These are phyloP conservation scores for Hanleya hanleyi DNA, from an alignment of 2,888 invertebrate genomes.

Conservation along the genomic window DNA sequence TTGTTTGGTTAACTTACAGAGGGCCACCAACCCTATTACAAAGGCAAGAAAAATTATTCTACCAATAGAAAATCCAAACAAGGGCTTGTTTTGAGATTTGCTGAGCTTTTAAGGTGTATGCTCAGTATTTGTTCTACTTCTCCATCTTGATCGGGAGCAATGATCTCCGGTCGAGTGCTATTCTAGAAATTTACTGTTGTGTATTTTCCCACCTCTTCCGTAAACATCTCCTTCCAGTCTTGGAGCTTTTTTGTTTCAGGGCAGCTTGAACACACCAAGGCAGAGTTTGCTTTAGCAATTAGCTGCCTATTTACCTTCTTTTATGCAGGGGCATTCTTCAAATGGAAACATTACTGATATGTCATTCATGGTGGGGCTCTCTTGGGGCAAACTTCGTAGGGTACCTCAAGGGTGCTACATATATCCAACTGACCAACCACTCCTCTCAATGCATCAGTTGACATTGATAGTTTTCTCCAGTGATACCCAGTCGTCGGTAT, in stretches of 20 bases:
- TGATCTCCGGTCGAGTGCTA: neutral
- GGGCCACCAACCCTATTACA: conserved; percentile 6
- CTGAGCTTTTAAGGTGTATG: neutral
- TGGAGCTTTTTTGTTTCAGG: neutral
- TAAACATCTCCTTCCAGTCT: neutral
- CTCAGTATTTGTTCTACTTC: conserved; percentile 1
- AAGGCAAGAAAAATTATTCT: conserved; percentile 12
- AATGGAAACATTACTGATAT: neutral
- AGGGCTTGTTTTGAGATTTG: conserved; percentile 10
- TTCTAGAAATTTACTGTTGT: conserved; percentile 9
- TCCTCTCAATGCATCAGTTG: too few species aligned
- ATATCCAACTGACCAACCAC: too few species aligned
- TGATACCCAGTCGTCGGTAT: too few species aligned
- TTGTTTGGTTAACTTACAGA: neutral
- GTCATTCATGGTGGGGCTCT: too few species aligned
- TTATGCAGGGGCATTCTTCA: conserved; percentile 22
- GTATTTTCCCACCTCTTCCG: neutral
- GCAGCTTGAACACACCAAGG: neutral
- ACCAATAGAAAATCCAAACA: conserved; percentile 10
- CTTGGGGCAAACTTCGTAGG: too few species aligned
- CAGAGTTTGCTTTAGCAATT: conserved; percentile 29
- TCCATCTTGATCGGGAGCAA: neutral
- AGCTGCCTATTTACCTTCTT: conserved; percentile 23
- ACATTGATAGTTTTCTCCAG: too few species aligned
- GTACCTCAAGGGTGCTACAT: too few species aligned